A percentile compares a stretch with the other conserved stretches of the same genome.
phyloP scores from a whole-genome alignment of 2,797 vertebrate species.

The Gobionotothen gibberifrons region DNA sequence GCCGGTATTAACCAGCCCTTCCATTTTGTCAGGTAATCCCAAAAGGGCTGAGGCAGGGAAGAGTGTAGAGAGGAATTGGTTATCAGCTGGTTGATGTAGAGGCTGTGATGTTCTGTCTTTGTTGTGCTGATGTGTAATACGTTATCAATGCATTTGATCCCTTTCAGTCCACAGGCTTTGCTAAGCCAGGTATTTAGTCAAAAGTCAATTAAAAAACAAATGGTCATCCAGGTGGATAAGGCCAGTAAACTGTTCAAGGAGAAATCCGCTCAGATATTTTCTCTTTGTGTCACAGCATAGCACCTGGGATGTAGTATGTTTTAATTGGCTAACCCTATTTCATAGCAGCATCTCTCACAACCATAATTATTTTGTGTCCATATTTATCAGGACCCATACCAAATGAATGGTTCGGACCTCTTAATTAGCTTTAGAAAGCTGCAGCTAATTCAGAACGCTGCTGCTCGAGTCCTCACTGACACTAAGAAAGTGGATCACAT shows the following conservation, averaged over 20 bases:
- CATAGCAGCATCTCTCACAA: neutral
- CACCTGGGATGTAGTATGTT: neutral
- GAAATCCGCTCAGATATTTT: neutral
- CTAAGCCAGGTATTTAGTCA: neutral
- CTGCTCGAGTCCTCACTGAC: no score
- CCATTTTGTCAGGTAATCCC: neutral
- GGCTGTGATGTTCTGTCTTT: neutral
- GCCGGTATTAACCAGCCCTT: neutral
- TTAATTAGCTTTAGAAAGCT: neutral
- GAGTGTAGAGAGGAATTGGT: neutral
- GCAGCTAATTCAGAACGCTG: no score
- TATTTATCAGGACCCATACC: neutral
- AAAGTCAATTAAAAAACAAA: neutral
- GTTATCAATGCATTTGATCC: neutral
- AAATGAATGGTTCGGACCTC: neutral
- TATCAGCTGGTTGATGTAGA: neutral
- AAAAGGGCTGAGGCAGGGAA: neutral
- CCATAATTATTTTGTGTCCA: neutral
- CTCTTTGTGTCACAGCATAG: neutral
- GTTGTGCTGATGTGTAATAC: neutral
- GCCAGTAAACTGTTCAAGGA: slow-evolving; percentile 4
- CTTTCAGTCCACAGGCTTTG: neutral
- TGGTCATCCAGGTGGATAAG: neutral
- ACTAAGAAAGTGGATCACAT: no score
- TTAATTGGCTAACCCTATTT: neutral